phyloP scores from a whole-genome alignment of 2,113 vertebrate species.

The Tiliqua scincoides region DNA sequence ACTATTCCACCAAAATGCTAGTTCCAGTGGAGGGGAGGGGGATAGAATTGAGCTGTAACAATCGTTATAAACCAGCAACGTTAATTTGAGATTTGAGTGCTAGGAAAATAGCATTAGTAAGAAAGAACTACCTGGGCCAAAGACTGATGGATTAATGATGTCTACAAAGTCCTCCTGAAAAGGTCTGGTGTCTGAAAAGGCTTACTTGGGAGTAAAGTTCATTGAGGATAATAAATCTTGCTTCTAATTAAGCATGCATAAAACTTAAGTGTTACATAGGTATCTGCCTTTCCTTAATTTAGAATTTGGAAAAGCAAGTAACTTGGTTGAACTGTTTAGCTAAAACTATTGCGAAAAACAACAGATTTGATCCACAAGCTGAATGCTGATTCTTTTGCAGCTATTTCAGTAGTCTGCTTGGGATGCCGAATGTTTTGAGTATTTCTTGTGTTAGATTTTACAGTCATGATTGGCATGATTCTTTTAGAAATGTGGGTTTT shows the following conservation, averaged over 20 bases:
- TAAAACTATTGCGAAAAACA: not conserved
- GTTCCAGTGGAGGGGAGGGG: too few species aligned
- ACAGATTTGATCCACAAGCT: not conserved
- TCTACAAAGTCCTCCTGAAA: not conserved
- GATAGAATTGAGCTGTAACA: too few species aligned
- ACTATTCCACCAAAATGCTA: too few species aligned
- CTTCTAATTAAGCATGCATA: not conserved
- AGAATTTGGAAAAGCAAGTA: not conserved
- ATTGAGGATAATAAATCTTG: not conserved
- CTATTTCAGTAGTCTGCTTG: not conserved
- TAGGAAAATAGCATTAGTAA: not conserved
- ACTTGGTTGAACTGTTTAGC: not conserved
- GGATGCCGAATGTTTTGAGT: not conserved
- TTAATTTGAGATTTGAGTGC: not conserved
- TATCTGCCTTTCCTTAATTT: not conserved
- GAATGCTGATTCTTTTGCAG: not conserved
- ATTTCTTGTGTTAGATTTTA: not conserved
- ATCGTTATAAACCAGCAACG: not conserved
- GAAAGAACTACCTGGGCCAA: not conserved
- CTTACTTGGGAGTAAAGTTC: not conserved
- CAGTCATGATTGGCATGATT: not conserved
- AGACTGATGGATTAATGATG: not conserved
- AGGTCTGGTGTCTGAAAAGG: not conserved
- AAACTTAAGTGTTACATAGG: not conserved
- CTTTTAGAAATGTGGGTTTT: not conserved